Conservation (phyloP, 2,113 vertebrate genomes). For the Bufo bufo region DNA sequence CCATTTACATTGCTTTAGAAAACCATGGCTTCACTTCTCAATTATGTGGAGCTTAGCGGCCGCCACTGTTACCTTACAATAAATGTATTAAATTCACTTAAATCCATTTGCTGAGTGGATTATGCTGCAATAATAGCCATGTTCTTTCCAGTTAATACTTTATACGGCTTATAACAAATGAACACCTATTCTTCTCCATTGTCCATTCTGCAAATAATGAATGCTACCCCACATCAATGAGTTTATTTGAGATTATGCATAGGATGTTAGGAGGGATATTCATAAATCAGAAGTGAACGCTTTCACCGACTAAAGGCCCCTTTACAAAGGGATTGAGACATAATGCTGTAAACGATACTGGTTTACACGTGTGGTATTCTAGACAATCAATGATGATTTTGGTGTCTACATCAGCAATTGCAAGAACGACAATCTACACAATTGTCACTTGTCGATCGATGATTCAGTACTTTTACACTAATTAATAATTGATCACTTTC, state of each 20-base stretch:
- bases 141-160: not conserved
- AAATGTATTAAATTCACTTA: conserved; percentile 10
- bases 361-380: too few relatives aligned
- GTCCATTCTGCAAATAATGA: not conserved
- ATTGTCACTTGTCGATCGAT: too few relatives aligned
- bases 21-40: not conserved
- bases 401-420: too few relatives aligned
- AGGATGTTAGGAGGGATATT: not conserved
- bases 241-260: not conserved
- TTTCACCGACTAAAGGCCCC: not conserved
- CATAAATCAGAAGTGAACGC: not conserved
- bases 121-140: not conserved
- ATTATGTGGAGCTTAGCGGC: not conserved
- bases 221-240: not conserved
- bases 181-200: not conserved
- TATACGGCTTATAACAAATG: not conserved
- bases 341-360: too few relatives aligned
- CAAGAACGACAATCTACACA: too few relatives aligned
- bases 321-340: too few relatives aligned
- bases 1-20: not conserved
- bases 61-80: not conserved
- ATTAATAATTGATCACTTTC: too few relatives aligned
- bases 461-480: too few relatives aligned
- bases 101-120: conserved; percentile 16
- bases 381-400: too few relatives aligned